These are phyloP conservation scores for Hemibagrus guttatus DNA, from an alignment of 2,797 vertebrate species.

Conservation along the genomic window DNA sequence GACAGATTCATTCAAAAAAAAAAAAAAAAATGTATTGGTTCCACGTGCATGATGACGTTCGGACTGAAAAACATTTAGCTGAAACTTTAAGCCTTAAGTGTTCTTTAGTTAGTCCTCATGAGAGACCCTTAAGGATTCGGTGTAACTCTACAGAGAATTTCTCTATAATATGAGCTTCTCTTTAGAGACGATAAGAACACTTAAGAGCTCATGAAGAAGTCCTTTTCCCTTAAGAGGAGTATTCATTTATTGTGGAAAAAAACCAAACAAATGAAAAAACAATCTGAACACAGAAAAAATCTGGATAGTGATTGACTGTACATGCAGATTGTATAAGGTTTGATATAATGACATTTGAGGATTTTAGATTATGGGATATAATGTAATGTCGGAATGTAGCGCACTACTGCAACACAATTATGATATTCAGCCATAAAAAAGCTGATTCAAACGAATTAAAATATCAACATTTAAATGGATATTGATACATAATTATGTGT, in stretches of 20 bases:
- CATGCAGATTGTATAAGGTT: background rate
- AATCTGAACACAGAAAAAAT: background rate
- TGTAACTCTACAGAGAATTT: background rate
- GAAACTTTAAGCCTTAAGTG: constrained; percentile 12
- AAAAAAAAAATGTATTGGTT: background rate
- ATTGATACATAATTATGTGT: background rate
- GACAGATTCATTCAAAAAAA: constrained; percentile 26
- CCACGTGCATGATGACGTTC: background rate
- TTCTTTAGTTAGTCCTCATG: background rate
- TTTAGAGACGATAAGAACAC: constrained; percentile 1
- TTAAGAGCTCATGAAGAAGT: background rate
- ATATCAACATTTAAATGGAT: background rate
- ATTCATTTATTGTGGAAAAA: background rate
- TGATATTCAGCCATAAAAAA: background rate
- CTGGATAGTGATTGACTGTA: background rate
- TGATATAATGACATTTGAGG: background rate
- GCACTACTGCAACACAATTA: background rate
- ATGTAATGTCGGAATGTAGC: background rate
- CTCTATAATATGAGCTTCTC: background rate
- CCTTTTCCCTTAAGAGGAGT: background rate
- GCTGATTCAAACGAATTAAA: background rate
- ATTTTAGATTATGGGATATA: background rate
- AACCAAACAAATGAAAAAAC: background rate
- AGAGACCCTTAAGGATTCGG: background rate
- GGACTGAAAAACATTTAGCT: constrained; percentile 48